Percentiles rank a stretch among this genome's conserved stretches.
phyloP scores from a whole-genome alignment of 2,797 vertebrate genomes.

The Sphenodon punctatus region DNA sequence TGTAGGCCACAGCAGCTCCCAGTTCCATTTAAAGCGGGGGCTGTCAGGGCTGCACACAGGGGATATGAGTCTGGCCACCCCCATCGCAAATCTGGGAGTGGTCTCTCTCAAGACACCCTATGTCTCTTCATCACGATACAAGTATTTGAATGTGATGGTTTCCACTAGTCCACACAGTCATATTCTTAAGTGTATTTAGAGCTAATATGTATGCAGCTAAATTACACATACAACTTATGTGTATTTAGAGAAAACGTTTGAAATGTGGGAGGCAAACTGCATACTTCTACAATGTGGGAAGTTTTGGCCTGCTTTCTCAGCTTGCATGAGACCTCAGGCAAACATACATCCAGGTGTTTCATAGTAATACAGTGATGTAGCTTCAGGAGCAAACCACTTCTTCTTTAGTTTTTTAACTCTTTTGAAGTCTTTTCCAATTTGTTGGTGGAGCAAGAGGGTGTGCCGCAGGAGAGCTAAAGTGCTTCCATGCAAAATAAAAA shows the following conservation, averaged over 20 bases:
- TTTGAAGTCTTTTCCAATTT: not conserved
- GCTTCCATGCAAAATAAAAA: not conserved
- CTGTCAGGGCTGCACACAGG: too few species aligned
- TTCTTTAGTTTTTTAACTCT: not conserved
- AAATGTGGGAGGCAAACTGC: too few species aligned
- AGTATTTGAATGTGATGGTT: rapidly evolving
- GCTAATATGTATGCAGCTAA: rapidly evolving
- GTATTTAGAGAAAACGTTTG: too few species aligned
- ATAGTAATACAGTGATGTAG: rapidly evolving
- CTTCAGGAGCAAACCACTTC: rapidly evolving
- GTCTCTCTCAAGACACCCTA: too few species aligned
- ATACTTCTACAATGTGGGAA: too few species aligned
- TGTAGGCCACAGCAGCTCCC: too few species aligned
- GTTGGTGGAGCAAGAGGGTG: not conserved
- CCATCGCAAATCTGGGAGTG: too few species aligned
- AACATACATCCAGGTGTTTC: not conserved
- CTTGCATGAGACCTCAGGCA: not conserved
- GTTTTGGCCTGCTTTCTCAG: not conserved
- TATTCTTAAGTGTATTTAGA: not conserved
- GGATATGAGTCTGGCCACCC: too few species aligned
- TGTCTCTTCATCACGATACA: too few species aligned
- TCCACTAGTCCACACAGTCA: not conserved
- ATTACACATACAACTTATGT: too few species aligned
- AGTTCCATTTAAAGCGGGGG: too few species aligned
- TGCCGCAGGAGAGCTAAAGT: not conserved